Percentiles rank a stretch among this genome's conserved stretches.
Evolutionary conservation across 2,797 vertebrate species (phyloP).

Genomic region (Leuciscus waleckii): DNA sequence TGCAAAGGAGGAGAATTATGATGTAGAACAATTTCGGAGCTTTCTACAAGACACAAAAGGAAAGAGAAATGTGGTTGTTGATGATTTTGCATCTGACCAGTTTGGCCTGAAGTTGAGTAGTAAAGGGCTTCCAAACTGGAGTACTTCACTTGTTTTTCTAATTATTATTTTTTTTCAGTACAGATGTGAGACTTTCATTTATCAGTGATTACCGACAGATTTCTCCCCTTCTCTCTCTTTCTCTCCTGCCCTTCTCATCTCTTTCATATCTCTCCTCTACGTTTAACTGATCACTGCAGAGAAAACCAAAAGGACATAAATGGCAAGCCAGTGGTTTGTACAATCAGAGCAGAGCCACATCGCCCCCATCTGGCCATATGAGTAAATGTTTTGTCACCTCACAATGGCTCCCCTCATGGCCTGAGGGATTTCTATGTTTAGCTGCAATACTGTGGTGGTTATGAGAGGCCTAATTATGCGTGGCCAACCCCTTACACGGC

Average conservation of each 20-base stretch:
- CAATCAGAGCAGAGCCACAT: constrained; percentile 74
- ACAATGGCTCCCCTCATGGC: constrained; percentile 41
- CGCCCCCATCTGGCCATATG: constrained; percentile 74
- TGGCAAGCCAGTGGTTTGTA: neutral
- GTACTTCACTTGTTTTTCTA: constrained; percentile 12
- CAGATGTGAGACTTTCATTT: constrained; percentile 18
- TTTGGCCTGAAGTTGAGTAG: neutral
- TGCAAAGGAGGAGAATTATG: too few relatives aligned
- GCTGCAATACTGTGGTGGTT: constrained; percentile 53
- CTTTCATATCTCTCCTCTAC: constrained; percentile 70
- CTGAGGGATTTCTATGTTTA: constrained; percentile 63
- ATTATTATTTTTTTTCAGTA: constrained; percentile 7
- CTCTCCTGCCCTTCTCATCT: constrained; percentile 60
- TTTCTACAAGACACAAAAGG: too few relatives aligned
- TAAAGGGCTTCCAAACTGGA: neutral
- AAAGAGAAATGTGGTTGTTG: too few relatives aligned
- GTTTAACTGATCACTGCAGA: constrained; percentile 72
- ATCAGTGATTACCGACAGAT: constrained; percentile 31
- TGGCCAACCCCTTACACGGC: constrained; percentile 1
- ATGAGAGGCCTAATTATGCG: constrained; percentile 55
- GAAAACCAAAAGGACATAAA: constrained; percentile 62
- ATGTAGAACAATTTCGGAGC: too few relatives aligned
- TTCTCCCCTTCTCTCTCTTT: constrained; percentile 37
- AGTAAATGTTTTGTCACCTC: constrained; percentile 28
- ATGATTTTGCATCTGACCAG: neutral